Conservation (phyloP, 2,797 vertebrate genomes). For the Melopsittacus undulatus region DNA sequence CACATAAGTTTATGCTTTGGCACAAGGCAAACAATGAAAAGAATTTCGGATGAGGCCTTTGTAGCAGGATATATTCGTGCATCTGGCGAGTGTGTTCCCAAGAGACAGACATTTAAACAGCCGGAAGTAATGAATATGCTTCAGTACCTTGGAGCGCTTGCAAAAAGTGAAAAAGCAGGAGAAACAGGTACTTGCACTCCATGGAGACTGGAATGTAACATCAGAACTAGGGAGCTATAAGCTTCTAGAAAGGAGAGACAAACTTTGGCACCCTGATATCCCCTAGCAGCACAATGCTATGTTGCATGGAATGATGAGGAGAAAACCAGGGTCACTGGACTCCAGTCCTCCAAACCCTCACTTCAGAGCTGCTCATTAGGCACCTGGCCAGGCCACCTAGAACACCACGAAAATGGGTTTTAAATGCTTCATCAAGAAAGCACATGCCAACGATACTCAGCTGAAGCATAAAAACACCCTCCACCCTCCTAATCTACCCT, state of each 20-base stretch:
- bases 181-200: background rate
- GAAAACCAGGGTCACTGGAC: background rate
- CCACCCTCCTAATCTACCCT: background rate
- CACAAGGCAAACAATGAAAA: constrained; percentile 38
- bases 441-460: background rate
- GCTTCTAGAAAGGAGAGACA: background rate
- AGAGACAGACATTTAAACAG: constrained; percentile 11
- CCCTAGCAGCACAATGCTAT: background rate
- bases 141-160: background rate
- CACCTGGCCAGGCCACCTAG: background rate
- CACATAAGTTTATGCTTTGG: constrained; percentile 57
- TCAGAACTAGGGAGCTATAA: background rate
- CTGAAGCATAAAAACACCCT: background rate
- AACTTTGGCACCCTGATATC: background rate
- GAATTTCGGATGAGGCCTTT: constrained; percentile 49
- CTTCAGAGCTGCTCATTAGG: background rate
- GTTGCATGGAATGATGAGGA: background rate
- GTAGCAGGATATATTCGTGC: constrained; percentile 7
- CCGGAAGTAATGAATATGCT: background rate
- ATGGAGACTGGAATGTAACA: background rate
- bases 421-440: background rate
- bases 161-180: background rate
- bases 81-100: constrained; percentile 6
- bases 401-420: background rate
- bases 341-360: background rate